Evolutionary conservation across 2,888 invertebrate genomes (phyloP).

Genomic region (Eulithis testata): DNA sequence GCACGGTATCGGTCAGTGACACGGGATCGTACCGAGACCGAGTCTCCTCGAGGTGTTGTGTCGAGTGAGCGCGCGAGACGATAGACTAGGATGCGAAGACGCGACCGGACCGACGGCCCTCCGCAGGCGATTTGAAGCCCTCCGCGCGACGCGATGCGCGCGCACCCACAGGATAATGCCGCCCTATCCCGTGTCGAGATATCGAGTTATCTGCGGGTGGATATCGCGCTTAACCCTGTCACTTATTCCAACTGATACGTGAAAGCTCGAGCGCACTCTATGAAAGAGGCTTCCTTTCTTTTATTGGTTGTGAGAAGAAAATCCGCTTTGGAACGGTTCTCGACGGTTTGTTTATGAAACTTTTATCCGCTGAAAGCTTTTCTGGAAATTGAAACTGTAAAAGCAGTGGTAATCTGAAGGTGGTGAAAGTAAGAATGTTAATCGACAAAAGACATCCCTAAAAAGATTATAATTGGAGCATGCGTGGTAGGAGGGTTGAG

Average conservation of each 20-base stretch:
- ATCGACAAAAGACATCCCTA: slow-evolving; percentile 82
- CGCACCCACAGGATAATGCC: slow-evolving; percentile 79
- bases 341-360: slow-evolving; percentile 25
- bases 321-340: slow-evolving; percentile 33
- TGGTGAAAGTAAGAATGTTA: slow-evolving; percentile 51
- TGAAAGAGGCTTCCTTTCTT: slow-evolving; percentile 46
- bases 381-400: slow-evolving; percentile 8
- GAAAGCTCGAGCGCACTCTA: slow-evolving; percentile 52
- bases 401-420: slow-evolving; percentile 27
- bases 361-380: slow-evolving; percentile 21
- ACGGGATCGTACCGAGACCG: slow-evolving; percentile 59
- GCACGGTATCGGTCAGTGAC: slow-evolving; percentile 74
- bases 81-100: slow-evolving; percentile 63
- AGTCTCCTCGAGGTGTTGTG: slow-evolving; percentile 69
- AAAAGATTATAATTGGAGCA: slow-evolving; percentile 84
- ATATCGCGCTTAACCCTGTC: slow-evolving; percentile 70
- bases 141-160: slow-evolving; percentile 80
- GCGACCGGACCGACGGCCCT: slow-evolving; percentile 79
- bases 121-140: slow-evolving; percentile 81
- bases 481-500: slow-evolving; percentile 80
- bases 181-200: slow-evolving; percentile 79
- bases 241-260: slow-evolving; percentile 59
- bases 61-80: slow-evolving; percentile 60
- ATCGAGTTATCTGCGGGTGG: slow-evolving; percentile 77
- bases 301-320: slow-evolving; percentile 39